A percentile compares a stretch with the other conserved stretches of the same genome.
These are phyloP conservation scores for Bagarius yarrelli DNA, from an alignment of 2,113 vertebrate species.

Conservation along the genomic window DNA sequence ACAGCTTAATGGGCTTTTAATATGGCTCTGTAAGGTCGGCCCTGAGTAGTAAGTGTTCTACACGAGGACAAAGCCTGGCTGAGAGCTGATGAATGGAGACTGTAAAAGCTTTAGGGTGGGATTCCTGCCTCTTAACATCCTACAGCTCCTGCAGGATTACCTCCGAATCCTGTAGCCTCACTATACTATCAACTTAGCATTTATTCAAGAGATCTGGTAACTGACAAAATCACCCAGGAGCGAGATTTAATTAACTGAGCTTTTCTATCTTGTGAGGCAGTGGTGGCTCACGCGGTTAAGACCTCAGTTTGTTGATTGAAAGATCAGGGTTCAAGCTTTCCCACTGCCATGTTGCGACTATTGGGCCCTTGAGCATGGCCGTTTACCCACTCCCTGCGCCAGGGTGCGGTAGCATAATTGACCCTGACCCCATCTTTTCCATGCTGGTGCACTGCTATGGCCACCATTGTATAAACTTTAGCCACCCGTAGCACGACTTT, in stretches of 20 bases:
- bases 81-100: slow-evolving; percentile 30
- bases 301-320: too few species aligned
- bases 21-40: slow-evolving; percentile 32
- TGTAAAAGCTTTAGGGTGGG: slow-evolving; percentile 11
- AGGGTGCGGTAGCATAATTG: too few species aligned
- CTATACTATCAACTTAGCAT: background rate
- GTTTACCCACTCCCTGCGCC: too few species aligned
- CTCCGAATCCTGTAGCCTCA: background rate
- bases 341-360: too few species aligned
- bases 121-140: background rate
- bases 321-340: too few species aligned
- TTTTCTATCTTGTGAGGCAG: too few species aligned
- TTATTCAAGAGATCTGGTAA: background rate
- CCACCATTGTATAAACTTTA: too few species aligned
- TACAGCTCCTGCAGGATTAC: background rate
- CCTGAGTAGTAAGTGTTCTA: slow-evolving; percentile 38
- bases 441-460: too few species aligned
- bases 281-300: too few species aligned
- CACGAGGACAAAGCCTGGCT: slow-evolving; percentile 24
- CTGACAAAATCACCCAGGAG: background rate
- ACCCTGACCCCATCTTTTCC: too few species aligned
- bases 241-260: background rate
- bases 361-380: too few species aligned
- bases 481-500: too few species aligned
- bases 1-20: slow-evolving; percentile 29